A percentile compares a stretch with the other conserved stretches of the same genome.
phyloP scores from a whole-genome alignment of 2,888 invertebrate genomes.

The Ophion costatus region DNA sequence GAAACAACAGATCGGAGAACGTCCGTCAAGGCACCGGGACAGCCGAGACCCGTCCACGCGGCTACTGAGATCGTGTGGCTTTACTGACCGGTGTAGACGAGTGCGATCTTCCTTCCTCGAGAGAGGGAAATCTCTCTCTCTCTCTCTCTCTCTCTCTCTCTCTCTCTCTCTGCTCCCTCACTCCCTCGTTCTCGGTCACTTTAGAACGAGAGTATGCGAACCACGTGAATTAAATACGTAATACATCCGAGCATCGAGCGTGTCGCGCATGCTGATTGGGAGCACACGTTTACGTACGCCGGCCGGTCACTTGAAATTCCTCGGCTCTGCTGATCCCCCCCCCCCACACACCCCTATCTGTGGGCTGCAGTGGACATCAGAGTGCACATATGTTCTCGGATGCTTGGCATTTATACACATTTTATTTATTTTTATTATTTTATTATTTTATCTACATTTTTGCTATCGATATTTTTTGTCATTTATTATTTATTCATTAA shows the following conservation, averaged over 20 bases:
- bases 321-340: slow-evolving; percentile 38
- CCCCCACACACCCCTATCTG: background rate
- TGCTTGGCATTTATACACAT: too few species aligned
- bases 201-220: slow-evolving; percentile 73
- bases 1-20: too few species aligned
- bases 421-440: too few species aligned
- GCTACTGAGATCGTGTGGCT: too few species aligned
- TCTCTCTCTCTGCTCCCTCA: background rate
- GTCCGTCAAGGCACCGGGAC: too few species aligned
- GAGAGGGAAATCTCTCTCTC: slow-evolving; percentile 28
- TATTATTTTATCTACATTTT: too few species aligned
- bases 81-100: too few species aligned
- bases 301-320: slow-evolving; percentile 68
- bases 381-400: slow-evolving; percentile 22
- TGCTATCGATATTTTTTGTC: too few species aligned
- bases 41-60: too few species aligned
- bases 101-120: background rate
- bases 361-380: background rate
- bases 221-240: slow-evolving; percentile 80
- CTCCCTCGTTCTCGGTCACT: slow-evolving; percentile 61
- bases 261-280: slow-evolving; percentile 78
- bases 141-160: slow-evolving; percentile 40
- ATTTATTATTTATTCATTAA: too few species aligned
- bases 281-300: slow-evolving; percentile 50
- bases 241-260: slow-evolving; percentile 76